Base-by-base conservation (phyloP, 2,888 invertebrate species). In the Tryphoninae sp. region DNA sequence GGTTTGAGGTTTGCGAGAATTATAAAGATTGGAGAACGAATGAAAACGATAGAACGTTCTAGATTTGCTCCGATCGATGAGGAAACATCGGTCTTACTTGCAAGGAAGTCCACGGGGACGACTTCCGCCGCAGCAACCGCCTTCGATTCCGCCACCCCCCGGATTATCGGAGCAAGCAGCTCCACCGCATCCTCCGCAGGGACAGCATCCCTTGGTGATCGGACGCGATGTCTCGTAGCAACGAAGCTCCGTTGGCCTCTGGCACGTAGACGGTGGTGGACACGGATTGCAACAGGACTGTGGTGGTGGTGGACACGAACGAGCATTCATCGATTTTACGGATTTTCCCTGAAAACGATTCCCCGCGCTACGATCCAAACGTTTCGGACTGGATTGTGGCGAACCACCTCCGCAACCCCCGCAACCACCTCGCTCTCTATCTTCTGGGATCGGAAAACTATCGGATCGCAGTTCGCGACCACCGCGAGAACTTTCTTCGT, bases 101-200 rank as follows among this genome's bases (percentile, higher is more conserved):
- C 86, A 86, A 67, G 86, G 82, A n/a, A 72, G 53, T 82, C 81
- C 81, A 51, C 45, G 71, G 13, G 55, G 40, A 49, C 42, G 83
- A 71, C 73, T 81, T 53, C 65, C 77, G 61, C 82, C 71, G 82
- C 84, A 85, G 80, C 86, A 84, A 74, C 84, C 84, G 22, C 55
- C 71, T n/a, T 62, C 71, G 62, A 40, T 51, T 26, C 49, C 62
- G 11, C 72, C 71, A 11, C 71, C 77, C 16, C 69, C 62, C 4
- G 81, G 82, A 83, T 83, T 83, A 75, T 83, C 78, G 51, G 55
- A 68, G 61, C 83, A 85, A 23, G 79, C 83, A 45, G 85, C 45
- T 55, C 86, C 86, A 65, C 84, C 84, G 76, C 84, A 85, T 61
- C 84, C 80, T 69, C 85, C 85, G 62, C 86, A 87, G 65, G 84